Evolutionary conservation across 2,888 invertebrate genomes (phyloP).

Genomic region (Drosophila falleni): DNA sequence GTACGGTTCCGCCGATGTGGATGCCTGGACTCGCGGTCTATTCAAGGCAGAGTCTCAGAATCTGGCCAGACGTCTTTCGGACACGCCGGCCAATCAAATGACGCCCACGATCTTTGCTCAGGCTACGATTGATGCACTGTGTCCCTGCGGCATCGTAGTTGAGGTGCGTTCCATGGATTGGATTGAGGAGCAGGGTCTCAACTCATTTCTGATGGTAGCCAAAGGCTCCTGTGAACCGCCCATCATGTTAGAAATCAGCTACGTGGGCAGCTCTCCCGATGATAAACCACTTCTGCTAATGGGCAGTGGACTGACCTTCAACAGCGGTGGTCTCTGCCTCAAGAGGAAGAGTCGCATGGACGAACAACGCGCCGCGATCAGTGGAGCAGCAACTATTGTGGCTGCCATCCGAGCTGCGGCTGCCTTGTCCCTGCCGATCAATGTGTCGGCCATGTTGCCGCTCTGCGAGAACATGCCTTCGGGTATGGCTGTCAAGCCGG

Average conservation of each 20-base stretch:
- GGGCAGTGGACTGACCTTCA: slow-evolving; percentile 87
- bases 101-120: slow-evolving; percentile 91
- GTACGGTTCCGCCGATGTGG: slow-evolving; percentile 86
- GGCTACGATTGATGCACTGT: slow-evolving; percentile 88
- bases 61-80: slow-evolving; percentile 89
- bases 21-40: slow-evolving; percentile 88
- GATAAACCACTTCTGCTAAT: slow-evolving; percentile 86
- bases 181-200: slow-evolving; percentile 87
- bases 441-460: slow-evolving; percentile 85
- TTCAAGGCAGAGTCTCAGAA: slow-evolving; percentile 91
- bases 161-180: slow-evolving; percentile 87
- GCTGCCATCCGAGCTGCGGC: slow-evolving; percentile 87
- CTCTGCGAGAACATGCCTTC: slow-evolving; percentile 86
- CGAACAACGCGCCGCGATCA: slow-evolving; percentile 87
- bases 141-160: slow-evolving; percentile 86
- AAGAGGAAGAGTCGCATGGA: slow-evolving; percentile 65
- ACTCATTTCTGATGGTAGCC: slow-evolving; percentile 85
- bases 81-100: slow-evolving; percentile 91
- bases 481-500: slow-evolving; percentile 87
- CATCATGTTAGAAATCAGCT: slow-evolving; percentile 87
- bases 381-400: slow-evolving; percentile 88
- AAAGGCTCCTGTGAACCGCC: slow-evolving; percentile 87
- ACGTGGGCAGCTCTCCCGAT: slow-evolving; percentile 85
- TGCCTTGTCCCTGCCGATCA: slow-evolving; percentile 86
- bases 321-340: slow-evolving; percentile 85